Percentiles rank a stretch among this genome's conserved stretches.
Conservation (phyloP, 2,888 invertebrate genomes). For the Autographa pulchrina region DNA sequence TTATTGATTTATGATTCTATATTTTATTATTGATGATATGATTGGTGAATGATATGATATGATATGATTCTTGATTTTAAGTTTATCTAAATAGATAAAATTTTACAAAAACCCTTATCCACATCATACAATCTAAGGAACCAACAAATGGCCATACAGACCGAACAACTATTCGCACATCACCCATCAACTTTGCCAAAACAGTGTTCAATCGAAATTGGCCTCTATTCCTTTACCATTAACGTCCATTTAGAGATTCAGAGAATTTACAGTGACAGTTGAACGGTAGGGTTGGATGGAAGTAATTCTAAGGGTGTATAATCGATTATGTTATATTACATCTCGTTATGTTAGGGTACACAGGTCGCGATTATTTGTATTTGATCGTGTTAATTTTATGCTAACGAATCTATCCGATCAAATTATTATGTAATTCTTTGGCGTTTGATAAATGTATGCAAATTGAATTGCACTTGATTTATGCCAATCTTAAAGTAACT, state of each 20-base stretch:
- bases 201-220: slow-evolving; percentile 34
- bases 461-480: slow-evolving; percentile 8
- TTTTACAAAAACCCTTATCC: slow-evolving; percentile 41
- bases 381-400: slow-evolving; percentile 66
- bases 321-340: slow-evolving; percentile 83
- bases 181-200: slow-evolving; percentile 33
- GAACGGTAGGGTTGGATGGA: slow-evolving; percentile 61
- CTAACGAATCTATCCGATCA: slow-evolving; percentile 56
- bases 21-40: too few species aligned
- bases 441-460: slow-evolving; percentile 26
- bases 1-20: too few species aligned
- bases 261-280: slow-evolving; percentile 3
- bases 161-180: slow-evolving; percentile 61
- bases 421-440: slow-evolving; percentile 25
- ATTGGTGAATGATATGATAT: too few species aligned
- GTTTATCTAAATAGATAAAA: not conserved
- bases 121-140: slow-evolving; percentile 50
- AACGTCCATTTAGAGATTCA: too few species aligned
- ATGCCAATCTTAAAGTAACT: not conserved
- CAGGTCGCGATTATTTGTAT: slow-evolving; percentile 60
- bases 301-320: slow-evolving; percentile 80
- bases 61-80: too few species aligned
- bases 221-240: slow-evolving; percentile 32
- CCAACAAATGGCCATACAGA: slow-evolving; percentile 78
- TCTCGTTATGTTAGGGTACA: slow-evolving; percentile 70